Evolutionary conservation across 2,113 vertebrate species (phyloP).

Genomic region (Dolichotis patagonum): DNA sequence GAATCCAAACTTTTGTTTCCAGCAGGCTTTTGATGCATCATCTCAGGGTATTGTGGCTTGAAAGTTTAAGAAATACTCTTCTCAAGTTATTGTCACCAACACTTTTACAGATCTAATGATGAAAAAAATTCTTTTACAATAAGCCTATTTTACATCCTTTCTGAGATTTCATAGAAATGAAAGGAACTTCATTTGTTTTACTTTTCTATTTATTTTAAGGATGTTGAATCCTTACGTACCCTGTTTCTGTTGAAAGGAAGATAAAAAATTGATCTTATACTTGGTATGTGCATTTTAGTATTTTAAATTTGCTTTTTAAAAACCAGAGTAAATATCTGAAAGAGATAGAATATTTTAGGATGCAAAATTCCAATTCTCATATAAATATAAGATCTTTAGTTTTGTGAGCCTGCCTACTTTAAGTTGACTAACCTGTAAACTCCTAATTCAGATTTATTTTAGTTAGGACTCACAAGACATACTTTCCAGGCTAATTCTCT

Average conservation of each 20-base stretch:
- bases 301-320: slow-evolving; percentile 43
- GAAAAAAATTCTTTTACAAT: neutral
- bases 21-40: slow-evolving; percentile 58
- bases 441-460: slow-evolving; percentile 2
- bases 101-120: slow-evolving; percentile 52
- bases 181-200: neutral
- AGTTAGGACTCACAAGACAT: neutral
- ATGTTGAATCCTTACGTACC: neutral
- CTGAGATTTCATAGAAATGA: neutral
- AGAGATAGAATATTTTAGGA: neutral
- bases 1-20: slow-evolving; percentile 78
- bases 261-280: slow-evolving; percentile 23
- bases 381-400: neutral
- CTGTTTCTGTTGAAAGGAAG: neutral
- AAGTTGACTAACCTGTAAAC: neutral
- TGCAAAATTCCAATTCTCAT: slow-evolving; percentile 13
- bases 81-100: neutral
- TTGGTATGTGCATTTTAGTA: neutral
- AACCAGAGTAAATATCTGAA: slow-evolving; percentile 38
- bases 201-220: slow-evolving; percentile 35
- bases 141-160: slow-evolving; percentile 17
- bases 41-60: slow-evolving; percentile 28
- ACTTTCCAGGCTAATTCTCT: neutral
- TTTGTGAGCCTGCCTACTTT: neutral
- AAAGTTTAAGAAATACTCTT: slow-evolving; percentile 52